A percentile compares a stretch with the other conserved stretches of the same genome.
phyloP scores from a whole-genome alignment of 2,888 invertebrate genomes.

The Perizoma flavofasciatum region DNA sequence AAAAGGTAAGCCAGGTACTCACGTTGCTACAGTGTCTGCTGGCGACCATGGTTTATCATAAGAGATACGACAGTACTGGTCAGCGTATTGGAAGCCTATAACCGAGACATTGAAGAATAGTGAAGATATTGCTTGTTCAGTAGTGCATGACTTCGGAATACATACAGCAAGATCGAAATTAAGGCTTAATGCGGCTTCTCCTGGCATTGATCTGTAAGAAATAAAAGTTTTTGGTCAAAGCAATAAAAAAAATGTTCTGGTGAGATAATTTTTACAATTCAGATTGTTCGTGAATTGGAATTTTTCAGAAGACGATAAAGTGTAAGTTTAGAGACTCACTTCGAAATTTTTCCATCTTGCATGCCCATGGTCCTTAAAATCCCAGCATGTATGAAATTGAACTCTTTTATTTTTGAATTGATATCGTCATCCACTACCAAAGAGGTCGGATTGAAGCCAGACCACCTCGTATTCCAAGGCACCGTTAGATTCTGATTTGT shows the following conservation, averaged over 20 bases:
- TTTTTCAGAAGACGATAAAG: too few relatives aligned
- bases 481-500: constrained; percentile 39
- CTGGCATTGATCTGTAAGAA: constrained; percentile 13
- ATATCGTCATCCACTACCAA: constrained; percentile 34
- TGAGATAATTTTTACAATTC: too few relatives aligned
- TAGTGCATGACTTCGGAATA: constrained; percentile 50
- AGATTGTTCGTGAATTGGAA: too few relatives aligned
- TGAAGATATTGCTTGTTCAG: constrained; percentile 39
- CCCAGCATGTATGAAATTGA: constrained; percentile 4
- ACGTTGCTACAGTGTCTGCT: constrained; percentile 46
- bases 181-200: constrained; percentile 4
- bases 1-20: constrained; percentile 26
- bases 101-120: constrained; percentile 38
- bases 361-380: constrained; percentile 29
- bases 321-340: constrained; percentile 8
- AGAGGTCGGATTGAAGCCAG: constrained; percentile 28
- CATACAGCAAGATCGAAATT: constrained; percentile 44
- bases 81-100: constrained; percentile 38
- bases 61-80: constrained; percentile 46
- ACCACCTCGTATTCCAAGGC: constrained; percentile 24
- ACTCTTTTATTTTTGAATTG: constrained; percentile 15
- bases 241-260: too few relatives aligned
- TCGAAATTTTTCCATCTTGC: constrained; percentile 14
- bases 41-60: constrained; percentile 49
- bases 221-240: not conserved